Base-by-base conservation (phyloP, 2,888 invertebrate genomes). In the Syrphus vitripennis region DNA sequence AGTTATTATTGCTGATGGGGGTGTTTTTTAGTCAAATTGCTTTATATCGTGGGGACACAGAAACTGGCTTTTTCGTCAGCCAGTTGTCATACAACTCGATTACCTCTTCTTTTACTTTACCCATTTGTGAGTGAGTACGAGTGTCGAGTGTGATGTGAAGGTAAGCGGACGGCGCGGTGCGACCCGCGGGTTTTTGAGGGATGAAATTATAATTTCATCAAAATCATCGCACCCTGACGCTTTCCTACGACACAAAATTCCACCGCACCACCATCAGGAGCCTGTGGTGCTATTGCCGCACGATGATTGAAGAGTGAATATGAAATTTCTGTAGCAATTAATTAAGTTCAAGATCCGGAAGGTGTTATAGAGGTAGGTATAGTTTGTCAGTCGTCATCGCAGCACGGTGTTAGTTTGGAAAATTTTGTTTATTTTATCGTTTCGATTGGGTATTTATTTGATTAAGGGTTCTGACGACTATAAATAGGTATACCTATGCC, bases 381-480 rank as follows among this genome's bases (percentile, higher is more conserved):
- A 65, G 84, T 84, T 81, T 86, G 86, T 86, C 81, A 74, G 65
- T 74, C 77, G 74, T 72, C 72, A 57, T 48, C 34, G 12, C 37
- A 34, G 2, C 19, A 26, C 19, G 48, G 67, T 21, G 80, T 57
- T 84, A 80, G 83, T 70, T 50, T 59, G 50, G 21, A 14, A 48
- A 12, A 19, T 67, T 84, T 76, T 77, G 76, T 77, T 86, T 81
- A 81, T 81, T 86, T 86, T 86, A 72, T 40, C 67, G 42, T 81
- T 86, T 86, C 81, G 84, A 86, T 86, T 86, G 84, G 81, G 77
- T 86, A 86, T 86, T 86, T 86, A 86, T 86, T 86, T 86, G 84
- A 86, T 86, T 86, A 86, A 71, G 81, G 81, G 84, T n/a, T n/a
- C n/a, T n/a, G n/a, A n/a, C n/a, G n/a, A n/a, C n/a, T n/a, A n/a